Base-by-base conservation (phyloP, 2,888 invertebrate genomes). In the Sphecodes monilicornis region DNA sequence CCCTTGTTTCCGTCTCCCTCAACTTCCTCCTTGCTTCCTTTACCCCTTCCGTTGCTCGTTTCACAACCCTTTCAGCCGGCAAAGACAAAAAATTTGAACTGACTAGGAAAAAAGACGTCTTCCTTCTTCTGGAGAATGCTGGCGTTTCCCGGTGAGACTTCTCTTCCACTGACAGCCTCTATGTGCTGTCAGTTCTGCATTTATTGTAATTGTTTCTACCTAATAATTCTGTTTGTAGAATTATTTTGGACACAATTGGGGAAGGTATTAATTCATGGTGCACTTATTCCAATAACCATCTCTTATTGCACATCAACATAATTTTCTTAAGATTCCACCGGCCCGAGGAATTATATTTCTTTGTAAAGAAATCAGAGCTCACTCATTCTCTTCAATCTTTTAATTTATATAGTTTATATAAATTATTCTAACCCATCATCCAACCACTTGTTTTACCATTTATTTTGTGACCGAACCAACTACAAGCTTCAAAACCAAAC, bases 41-140 rank as follows among this genome's bases (percentile, higher is more conserved):
- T 36, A 10, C 32, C 50, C 26, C 26, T 60, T 66, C 76, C 60
- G 68, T 82, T 82, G 78, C 70, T 71, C 82, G 80, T 84, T 78
- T 77, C 86, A 54, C 82, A 88, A 87, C 89, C 90, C 90, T 89
- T 91, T 91, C 88, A 87, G 76, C 71, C 72, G 66, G 54, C 85
- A 64, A 74, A 86, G 84, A 88, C 88, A 88, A 90, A 91, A 91
- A 68, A 68, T 39, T 68, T 76, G 78, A 75, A 83, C 46, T 85
- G 80, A 82, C 69, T 78, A 72, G 29, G 73, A 85, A 88, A 84
- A 78, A 88, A 86, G 69, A 86, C 81, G 78, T 75, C 84, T 87
- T 86, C 80, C 86, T 86, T 85, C 86, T 85, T 86, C 79, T 29
- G 29, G 72, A 80, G 76, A 78, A 86, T 74, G 81, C 69, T 68